Percentiles rank a stretch among this genome's conserved stretches.
These are phyloP conservation scores for Homarus americanus DNA, from an alignment of 1,140 invertebrate genomes.

Conservation along the genomic window DNA sequence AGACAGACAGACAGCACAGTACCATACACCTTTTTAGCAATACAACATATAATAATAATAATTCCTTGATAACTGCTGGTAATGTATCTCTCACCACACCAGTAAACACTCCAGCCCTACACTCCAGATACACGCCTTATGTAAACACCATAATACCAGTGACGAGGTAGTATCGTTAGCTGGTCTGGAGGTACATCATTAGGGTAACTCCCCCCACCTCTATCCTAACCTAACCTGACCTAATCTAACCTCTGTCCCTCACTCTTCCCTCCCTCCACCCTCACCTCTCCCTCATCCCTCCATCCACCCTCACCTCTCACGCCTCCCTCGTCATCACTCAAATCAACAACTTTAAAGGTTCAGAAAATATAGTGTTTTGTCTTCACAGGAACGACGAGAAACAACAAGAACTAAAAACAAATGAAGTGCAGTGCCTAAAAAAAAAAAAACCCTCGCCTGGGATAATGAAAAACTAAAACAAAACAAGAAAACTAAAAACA, in stretches of 20 bases:
- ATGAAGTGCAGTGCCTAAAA: too few relatives aligned
- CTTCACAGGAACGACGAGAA: background rate
- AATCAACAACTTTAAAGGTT: background rate
- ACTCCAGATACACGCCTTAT: background rate
- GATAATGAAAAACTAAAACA: too few relatives aligned
- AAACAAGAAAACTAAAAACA: too few relatives aligned
- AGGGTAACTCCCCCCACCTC: too few relatives aligned
- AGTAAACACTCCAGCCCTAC: background rate
- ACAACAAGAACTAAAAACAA: too few relatives aligned
- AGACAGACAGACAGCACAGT: too few relatives aligned
- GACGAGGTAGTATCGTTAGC: background rate
- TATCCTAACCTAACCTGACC: too few relatives aligned
- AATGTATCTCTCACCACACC: background rate
- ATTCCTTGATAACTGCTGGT: background rate
- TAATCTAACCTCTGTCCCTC: background rate
- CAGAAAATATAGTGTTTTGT: background rate
- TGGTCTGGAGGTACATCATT: background rate
- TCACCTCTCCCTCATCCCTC: too few relatives aligned
- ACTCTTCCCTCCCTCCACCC: too few relatives aligned
- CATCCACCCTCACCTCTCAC: background rate
- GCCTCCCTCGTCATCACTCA: background rate
- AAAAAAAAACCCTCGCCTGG: too few relatives aligned
- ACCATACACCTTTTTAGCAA: too few relatives aligned
- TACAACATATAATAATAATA: too few relatives aligned
- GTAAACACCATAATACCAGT: background rate